Evolutionary conservation across 2,888 invertebrate species (phyloP).

Genomic region (Rhabditoides inermis): DNA sequence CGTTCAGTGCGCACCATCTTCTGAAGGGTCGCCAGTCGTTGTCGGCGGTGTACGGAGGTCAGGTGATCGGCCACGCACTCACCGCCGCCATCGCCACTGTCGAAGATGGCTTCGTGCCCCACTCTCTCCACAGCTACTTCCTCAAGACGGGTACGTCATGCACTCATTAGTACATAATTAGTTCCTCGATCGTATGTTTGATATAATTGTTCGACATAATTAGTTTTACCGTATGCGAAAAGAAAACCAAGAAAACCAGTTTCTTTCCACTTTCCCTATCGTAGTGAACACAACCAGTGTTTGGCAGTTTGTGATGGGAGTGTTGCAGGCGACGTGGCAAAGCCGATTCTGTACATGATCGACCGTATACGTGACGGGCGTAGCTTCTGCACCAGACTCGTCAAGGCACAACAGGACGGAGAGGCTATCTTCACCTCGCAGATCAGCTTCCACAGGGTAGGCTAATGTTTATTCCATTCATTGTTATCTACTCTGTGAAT

Average conservation of each 20-base stretch:
- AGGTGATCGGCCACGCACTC: slow-evolving; percentile 52
- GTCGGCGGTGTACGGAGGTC: slow-evolving; percentile 53
- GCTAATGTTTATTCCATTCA: too few species aligned
- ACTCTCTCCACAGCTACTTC: slow-evolving; percentile 56
- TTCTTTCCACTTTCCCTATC: too few species aligned
- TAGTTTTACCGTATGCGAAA: too few species aligned
- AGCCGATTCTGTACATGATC: slow-evolving; percentile 55
- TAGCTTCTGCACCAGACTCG: slow-evolving; percentile 53
- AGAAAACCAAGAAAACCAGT: too few species aligned
- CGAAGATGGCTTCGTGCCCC: slow-evolving; percentile 50
- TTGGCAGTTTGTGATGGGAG: background rate
- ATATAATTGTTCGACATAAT: too few species aligned
- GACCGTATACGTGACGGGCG: slow-evolving; percentile 54
- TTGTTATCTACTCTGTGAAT: too few species aligned
- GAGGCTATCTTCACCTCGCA: slow-evolving; percentile 52
- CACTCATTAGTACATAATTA: too few species aligned
- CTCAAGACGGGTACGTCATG: slow-evolving; percentile 50
- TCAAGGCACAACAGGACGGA: slow-evolving; percentile 55
- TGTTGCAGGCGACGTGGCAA: slow-evolving; percentile 32
- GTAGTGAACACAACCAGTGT: background rate
- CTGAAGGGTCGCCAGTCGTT: slow-evolving; percentile 38
- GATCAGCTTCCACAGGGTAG: slow-evolving; percentile 40
- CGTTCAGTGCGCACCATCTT: slow-evolving; percentile 34
- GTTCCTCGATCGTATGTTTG: too few species aligned
- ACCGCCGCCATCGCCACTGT: slow-evolving; percentile 55